Percentiles rank a stretch among this genome's conserved stretches.
Conservation (phyloP, 1,140 invertebrate species). For the Amphibalanus amphitrite region DNA sequence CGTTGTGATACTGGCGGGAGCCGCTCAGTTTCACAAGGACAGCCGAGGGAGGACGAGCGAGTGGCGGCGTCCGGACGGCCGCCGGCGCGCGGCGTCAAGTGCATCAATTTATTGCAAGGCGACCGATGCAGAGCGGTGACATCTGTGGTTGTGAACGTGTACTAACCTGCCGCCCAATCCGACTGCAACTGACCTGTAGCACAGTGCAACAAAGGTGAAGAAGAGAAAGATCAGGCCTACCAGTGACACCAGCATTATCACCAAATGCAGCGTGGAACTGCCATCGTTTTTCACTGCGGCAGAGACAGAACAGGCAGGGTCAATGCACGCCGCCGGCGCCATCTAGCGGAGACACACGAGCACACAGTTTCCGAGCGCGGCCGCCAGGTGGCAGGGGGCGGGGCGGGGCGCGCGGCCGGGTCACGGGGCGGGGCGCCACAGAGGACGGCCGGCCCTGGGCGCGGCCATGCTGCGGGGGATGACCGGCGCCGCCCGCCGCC, state of each 20-base stretch:
- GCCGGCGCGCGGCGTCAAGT: background rate
- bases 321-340: background rate
- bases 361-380: background rate
- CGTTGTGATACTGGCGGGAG: too few species aligned
- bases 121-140: background rate
- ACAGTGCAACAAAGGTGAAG: slow-evolving; percentile 94
- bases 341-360: background rate
- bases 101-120: background rate
- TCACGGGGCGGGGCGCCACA: too few species aligned
- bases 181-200: slow-evolving; percentile 62
- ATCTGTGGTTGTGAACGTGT: background rate
- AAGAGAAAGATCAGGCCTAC: slow-evolving; percentile 95
- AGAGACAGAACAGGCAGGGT: background rate
- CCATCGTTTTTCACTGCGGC: background rate
- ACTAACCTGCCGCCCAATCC: background rate
- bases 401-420: too few species aligned
- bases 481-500: too few species aligned
- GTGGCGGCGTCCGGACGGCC: too few species aligned
- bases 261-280: slow-evolving; percentile 61
- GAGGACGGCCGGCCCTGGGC: too few species aligned
- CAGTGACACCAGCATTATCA: slow-evolving; percentile 92
- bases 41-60: too few species aligned
- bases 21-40: too few species aligned
- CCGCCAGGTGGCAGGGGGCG: background rate
- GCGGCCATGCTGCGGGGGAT: too few species aligned